phyloP scores from a whole-genome alignment of 1,140 invertebrate genomes.

The Hylaeus anthracinus region DNA sequence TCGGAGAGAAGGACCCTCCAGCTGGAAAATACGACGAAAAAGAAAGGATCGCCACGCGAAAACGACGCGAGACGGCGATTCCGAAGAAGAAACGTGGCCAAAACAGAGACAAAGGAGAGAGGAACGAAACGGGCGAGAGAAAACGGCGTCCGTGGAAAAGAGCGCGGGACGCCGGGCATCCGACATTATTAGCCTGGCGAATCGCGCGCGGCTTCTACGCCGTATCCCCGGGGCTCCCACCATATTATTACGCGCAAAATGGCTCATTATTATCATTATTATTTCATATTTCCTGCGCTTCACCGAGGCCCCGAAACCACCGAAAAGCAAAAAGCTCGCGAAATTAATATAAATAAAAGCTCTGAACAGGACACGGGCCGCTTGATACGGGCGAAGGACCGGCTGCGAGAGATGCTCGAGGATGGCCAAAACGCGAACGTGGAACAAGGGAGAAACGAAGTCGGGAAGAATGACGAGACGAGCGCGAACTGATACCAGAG shows the following conservation, averaged over 20 bases:
- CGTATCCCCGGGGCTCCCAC: conserved; percentile 70
- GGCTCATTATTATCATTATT: conserved; percentile 80
- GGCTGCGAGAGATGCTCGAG: conserved; percentile 11
- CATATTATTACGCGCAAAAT: conserved; percentile 79
- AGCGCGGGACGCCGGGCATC: conserved; percentile 65
- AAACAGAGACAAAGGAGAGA: background rate
- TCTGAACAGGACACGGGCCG: conserved; percentile 50
- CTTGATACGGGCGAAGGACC: conserved; percentile 29
- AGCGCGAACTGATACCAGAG: conserved; percentile 40
- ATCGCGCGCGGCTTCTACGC: conserved; percentile 70
- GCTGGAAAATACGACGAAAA: background rate
- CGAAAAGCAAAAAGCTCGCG: conserved; percentile 74
- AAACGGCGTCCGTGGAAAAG: conserved; percentile 51
- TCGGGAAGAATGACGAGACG: conserved; percentile 14
- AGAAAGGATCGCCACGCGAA: background rate
- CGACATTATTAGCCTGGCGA: conserved; percentile 75
- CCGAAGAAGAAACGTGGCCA: conserved; percentile 9
- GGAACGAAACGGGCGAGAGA: conserved; percentile 12
- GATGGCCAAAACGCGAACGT: conserved; percentile 41
- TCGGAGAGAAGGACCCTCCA: background rate
- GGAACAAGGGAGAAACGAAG: conserved; percentile 11
- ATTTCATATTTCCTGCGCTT: conserved; percentile 77
- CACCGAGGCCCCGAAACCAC: conserved; percentile 61
- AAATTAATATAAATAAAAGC: conserved; percentile 80
- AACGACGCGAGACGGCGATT: background rate